A percentile compares a stretch with the other conserved stretches of the same genome.
Conservation (phyloP, 2,113 vertebrate species). For the Lampris megalopsis region DNA sequence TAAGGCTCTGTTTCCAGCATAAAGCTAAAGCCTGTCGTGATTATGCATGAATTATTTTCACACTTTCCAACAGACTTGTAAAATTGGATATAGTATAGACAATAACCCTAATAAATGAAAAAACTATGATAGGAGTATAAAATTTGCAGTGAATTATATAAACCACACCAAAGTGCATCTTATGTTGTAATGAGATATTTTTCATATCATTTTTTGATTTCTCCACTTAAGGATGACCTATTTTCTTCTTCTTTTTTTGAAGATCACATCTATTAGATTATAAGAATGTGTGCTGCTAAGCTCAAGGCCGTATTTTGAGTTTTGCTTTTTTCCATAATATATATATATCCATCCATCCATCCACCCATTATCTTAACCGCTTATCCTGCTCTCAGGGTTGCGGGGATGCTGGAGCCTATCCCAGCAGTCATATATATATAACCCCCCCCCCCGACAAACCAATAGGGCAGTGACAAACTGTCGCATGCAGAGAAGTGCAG, state of each 20-base stretch:
- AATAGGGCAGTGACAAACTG: conserved; percentile 63
- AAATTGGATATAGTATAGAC: conserved; percentile 47
- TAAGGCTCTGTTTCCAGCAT: not conserved
- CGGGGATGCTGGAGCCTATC: too few species aligned
- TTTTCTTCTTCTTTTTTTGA: conserved; percentile 55
- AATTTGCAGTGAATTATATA: conserved; percentile 50
- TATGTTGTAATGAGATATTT: conserved; percentile 42
- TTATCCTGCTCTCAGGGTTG: too few species aligned
- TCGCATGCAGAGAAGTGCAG: conserved; percentile 37
- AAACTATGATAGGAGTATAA: conserved; percentile 38
- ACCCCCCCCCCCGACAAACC: conserved; percentile 12
- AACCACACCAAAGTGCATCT: conserved; percentile 29
- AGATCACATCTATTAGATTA: conserved; percentile 64
- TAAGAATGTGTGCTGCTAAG: conserved; percentile 62
- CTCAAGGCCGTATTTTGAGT: conserved; percentile 65
- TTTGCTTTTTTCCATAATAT: not conserved
- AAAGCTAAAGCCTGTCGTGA: not conserved
- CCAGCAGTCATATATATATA: too few species aligned
- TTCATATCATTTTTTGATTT: conserved; percentile 54
- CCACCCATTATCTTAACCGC: too few species aligned
- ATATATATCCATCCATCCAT: too few species aligned
- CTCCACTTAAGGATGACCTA: conserved; percentile 46
- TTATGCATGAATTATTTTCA: conserved; percentile 37
- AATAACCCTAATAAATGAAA: conserved; percentile 11
- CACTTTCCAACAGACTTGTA: conserved; percentile 31